Conservation (phyloP, 2,888 invertebrate genomes). For the Hoplodrina ambigua region DNA sequence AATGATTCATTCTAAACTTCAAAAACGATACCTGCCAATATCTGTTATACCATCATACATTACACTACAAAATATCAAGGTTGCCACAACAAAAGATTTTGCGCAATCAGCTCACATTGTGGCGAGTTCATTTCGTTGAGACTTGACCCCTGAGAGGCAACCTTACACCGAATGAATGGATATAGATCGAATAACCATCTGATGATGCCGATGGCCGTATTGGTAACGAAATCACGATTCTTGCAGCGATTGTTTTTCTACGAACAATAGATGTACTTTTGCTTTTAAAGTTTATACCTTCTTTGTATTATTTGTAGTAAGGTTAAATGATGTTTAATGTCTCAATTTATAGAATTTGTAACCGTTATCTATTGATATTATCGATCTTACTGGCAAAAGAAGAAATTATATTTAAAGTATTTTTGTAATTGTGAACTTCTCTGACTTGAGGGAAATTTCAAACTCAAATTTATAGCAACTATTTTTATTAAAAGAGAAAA, state of each 20-base stretch:
- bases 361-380: background rate
- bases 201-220: constrained; percentile 35
- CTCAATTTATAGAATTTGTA: constrained; percentile 26
- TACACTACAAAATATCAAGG: constrained; percentile 61
- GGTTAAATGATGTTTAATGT: constrained; percentile 19
- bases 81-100: constrained; percentile 60
- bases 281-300: constrained; percentile 32
- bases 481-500: constrained; percentile 34
- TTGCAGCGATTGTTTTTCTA: constrained; percentile 46
- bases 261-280: constrained; percentile 43
- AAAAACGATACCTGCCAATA: constrained; percentile 51
- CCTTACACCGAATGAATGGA: constrained; percentile 60
- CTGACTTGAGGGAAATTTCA: constrained; percentile 25
- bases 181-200: constrained; percentile 52
- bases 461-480: constrained; percentile 79
- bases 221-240: constrained; percentile 49
- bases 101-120: constrained; percentile 60
- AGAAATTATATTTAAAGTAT: background rate
- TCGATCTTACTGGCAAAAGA: background rate
- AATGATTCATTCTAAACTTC: constrained; percentile 38
- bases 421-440: background rate
- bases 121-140: constrained; percentile 56
- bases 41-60: constrained; percentile 45
- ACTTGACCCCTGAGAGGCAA: constrained; percentile 58
- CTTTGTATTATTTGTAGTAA: constrained; percentile 14